Base-by-base conservation (phyloP, 2,113 vertebrate species). In the Cygnus atratus region DNA sequence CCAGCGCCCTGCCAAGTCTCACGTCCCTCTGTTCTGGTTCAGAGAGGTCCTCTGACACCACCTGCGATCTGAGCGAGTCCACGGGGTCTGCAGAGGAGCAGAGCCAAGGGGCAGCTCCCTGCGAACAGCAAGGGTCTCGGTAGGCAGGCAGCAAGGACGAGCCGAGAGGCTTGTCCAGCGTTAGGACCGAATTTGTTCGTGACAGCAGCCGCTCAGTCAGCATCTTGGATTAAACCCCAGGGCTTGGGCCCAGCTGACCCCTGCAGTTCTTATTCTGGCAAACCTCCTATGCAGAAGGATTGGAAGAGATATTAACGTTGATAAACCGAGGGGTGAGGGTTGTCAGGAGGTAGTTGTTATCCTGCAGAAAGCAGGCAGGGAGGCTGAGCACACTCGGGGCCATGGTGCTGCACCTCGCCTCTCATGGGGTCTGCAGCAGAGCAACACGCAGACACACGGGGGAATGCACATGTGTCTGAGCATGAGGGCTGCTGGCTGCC, bases 371-470 rank as follows among this genome's bases (percentile, higher is more conserved):
- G 7, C 29, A 4, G 1, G 0, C 10, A 59, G 41, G 0, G 10
- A 20, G 31, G 13, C 50, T 3, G 1, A 17, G n/a, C 35, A 6
- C 0, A 0, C 11, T 24, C 0, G 0, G 52, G n/a, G 8, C 37
- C 10, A 33, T 0, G 0, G 37, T 81, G 8, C 2, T 16, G 44
- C 55, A 46, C 11, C 59, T 44, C 3, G 4, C 59, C 24, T 62
- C 22, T 4, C 14, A 9, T 37, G 59, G n/a, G 59, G 24, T 37
- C 59, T 37, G 59, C 66, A 33, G 65, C 50, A 39, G 46, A 39
- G 29, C 15, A 29, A 26, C 15, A 29, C n/a, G 13, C 26, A 0
- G 3, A 11, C n/a, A 3, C 1, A 9, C 0, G 1, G 26, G 25
- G 31, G 26, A 13, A 19, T 19, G 37, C 52, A 5, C 0, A 0